These are phyloP conservation scores for Ophion slaviceki DNA, from an alignment of 2,888 invertebrate genomes.

Conservation along the genomic window DNA sequence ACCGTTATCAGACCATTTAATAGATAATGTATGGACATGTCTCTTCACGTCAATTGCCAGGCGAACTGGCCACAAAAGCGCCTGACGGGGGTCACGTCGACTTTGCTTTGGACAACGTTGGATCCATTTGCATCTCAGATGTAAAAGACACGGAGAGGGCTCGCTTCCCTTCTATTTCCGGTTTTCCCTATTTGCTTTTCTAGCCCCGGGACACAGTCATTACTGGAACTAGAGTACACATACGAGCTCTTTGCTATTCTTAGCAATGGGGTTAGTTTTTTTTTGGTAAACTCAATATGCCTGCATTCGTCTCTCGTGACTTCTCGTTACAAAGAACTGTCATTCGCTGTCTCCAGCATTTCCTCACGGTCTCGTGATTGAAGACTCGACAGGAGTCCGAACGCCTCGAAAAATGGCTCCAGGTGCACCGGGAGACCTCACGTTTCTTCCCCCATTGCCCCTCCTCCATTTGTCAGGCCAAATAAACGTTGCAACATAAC, in stretches of 20 bases:
- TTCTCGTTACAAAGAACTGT: conserved; percentile 31
- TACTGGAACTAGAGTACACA: conserved; percentile 53
- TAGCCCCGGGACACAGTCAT: conserved; percentile 40
- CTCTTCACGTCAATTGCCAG: conserved; percentile 16
- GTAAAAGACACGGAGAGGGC: neutral
- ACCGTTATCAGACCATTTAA: conserved; percentile 32
- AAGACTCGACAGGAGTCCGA: neutral
- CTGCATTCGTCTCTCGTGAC: conserved; percentile 23
- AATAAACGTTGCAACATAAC: conserved; percentile 18
- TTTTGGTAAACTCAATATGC: neutral
- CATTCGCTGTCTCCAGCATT: conserved; percentile 23
- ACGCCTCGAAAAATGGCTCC: conserved; percentile 17
- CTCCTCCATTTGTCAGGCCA: neutral
- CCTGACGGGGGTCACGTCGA: conserved; percentile 22
- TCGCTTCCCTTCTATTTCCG: conserved; percentile 45
- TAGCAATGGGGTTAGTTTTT: neutral
- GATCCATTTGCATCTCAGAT: conserved; percentile 46
- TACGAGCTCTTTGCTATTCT: neutral
- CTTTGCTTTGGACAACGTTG: conserved; percentile 28
- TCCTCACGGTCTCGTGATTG: conserved; percentile 19
- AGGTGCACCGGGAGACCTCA: conserved; percentile 17
- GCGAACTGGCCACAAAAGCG: conserved; percentile 1
- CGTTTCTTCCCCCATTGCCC: neutral
- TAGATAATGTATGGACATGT: conserved; percentile 12
- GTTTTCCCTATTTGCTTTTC: conserved; percentile 60